Conservation (phyloP, 2,888 invertebrate species). For the Brenthis daphne region DNA sequence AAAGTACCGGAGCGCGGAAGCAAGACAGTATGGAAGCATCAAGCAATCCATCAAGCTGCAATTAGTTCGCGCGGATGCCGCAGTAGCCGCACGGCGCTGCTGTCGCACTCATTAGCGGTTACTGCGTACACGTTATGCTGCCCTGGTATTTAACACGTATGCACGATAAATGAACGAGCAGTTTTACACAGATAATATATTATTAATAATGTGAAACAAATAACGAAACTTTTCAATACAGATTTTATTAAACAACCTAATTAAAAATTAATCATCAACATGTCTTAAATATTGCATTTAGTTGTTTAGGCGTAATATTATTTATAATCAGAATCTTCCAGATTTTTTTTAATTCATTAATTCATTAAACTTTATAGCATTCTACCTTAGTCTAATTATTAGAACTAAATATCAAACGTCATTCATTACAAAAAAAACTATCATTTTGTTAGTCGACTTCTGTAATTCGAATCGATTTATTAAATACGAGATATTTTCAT, state of each 20-base stretch:
- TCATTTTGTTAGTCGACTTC: too few species aligned
- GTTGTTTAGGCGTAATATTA: too few species aligned
- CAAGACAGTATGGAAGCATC: slow-evolving; percentile 33
- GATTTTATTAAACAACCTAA: neutral
- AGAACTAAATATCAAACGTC: too few species aligned
- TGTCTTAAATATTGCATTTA: too few species aligned
- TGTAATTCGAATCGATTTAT: too few species aligned
- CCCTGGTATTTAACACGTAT: slow-evolving; percentile 52
- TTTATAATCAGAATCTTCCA: too few species aligned
- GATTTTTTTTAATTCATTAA: too few species aligned
- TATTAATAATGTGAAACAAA: slow-evolving; percentile 8
- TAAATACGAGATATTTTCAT: too few species aligned
- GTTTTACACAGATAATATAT: slow-evolving; percentile 36
- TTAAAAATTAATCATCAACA: too few species aligned
- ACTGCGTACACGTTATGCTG: slow-evolving; percentile 52
- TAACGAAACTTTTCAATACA: slow-evolving; percentile 2
- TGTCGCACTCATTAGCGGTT: slow-evolving; percentile 78
- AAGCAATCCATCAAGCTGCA: slow-evolving; percentile 72
- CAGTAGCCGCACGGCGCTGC: slow-evolving; percentile 68
- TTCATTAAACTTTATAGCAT: too few species aligned
- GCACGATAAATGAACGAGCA: slow-evolving; percentile 21
- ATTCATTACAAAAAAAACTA: too few species aligned
- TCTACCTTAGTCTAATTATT: too few species aligned
- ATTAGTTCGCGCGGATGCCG: slow-evolving; percentile 73
- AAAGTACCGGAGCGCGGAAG: slow-evolving; percentile 30